phyloP scores from a whole-genome alignment of 2,888 invertebrate species.

The Eumacrocentrus americanus region DNA sequence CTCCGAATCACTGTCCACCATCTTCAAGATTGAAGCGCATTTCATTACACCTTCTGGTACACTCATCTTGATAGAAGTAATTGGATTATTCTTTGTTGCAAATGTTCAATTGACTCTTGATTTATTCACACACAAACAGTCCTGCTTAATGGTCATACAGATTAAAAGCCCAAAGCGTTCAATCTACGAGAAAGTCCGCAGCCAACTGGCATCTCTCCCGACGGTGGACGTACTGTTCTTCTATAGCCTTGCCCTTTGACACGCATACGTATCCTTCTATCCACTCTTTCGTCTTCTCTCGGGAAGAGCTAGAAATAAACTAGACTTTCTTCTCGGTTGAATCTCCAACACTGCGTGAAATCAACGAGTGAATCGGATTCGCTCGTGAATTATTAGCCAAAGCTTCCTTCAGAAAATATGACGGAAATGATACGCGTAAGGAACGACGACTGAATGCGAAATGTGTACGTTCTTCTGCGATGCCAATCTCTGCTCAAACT shows the following conservation, averaged over 20 bases:
- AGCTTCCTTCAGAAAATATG: background rate
- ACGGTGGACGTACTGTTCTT: background rate
- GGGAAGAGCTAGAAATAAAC: background rate
- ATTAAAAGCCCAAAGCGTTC: slow-evolving; percentile 6
- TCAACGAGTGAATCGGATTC: background rate
- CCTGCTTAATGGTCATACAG: background rate
- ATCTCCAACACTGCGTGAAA: background rate
- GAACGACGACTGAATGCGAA: background rate
- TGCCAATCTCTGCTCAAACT: background rate
- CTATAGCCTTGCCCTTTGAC: slow-evolving; percentile 61
- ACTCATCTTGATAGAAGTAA: slow-evolving; percentile 41
- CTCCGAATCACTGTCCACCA: slow-evolving; percentile 84
- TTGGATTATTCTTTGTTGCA: slow-evolving; percentile 4
- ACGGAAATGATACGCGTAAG: background rate
- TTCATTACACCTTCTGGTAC: slow-evolving; percentile 84
- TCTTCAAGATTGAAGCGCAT: slow-evolving; percentile 80
- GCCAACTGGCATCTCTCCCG: slow-evolving; percentile 41
- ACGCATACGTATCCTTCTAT: slow-evolving; percentile 42
- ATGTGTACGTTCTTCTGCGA: background rate
- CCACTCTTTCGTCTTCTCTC: background rate
- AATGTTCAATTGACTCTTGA: background rate
- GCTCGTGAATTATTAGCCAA: too few species aligned
- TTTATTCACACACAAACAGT: background rate
- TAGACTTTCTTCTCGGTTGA: background rate
- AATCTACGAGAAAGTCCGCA: slow-evolving; percentile 39